phyloP scores from a whole-genome alignment of 2,797 vertebrate genomes.

The Molossus alvarezi region DNA sequence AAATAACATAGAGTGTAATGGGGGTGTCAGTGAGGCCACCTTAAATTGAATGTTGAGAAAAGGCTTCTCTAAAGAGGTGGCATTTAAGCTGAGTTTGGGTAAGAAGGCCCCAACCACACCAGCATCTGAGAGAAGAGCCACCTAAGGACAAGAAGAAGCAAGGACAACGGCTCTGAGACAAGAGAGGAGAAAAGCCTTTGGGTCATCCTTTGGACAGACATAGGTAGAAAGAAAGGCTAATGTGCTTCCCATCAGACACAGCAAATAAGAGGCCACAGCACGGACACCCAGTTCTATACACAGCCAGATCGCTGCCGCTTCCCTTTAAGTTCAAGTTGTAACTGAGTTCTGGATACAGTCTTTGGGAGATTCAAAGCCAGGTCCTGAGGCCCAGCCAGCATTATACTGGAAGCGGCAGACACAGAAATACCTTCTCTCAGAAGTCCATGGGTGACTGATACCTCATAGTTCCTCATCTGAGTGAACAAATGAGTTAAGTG shows the following conservation, averaged over 20 bases:
- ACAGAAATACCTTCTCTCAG: not conserved
- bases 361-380: constrained; percentile 51
- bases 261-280: not conserved
- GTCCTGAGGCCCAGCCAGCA: not conserved
- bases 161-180: not conserved
- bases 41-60: not conserved
- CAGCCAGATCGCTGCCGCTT: not conserved
- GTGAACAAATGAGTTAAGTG: not conserved
- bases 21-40: not conserved
- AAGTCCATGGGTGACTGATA: not conserved
- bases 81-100: not conserved
- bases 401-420: not conserved
- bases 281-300: no score
- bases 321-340: constrained; percentile 29
- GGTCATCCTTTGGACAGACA: not conserved
- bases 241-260: not conserved
- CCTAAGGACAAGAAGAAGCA: not conserved
- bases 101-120: not conserved
- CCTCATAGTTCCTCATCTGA: not conserved
- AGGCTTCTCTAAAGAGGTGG: not conserved
- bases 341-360: not conserved
- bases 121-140: not conserved
- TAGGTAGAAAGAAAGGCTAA: not conserved
- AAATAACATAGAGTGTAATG: not conserved
- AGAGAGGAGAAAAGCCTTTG: not conserved